phyloP scores from a whole-genome alignment of 2,888 invertebrate species.

The Masnerella sp. region DNA sequence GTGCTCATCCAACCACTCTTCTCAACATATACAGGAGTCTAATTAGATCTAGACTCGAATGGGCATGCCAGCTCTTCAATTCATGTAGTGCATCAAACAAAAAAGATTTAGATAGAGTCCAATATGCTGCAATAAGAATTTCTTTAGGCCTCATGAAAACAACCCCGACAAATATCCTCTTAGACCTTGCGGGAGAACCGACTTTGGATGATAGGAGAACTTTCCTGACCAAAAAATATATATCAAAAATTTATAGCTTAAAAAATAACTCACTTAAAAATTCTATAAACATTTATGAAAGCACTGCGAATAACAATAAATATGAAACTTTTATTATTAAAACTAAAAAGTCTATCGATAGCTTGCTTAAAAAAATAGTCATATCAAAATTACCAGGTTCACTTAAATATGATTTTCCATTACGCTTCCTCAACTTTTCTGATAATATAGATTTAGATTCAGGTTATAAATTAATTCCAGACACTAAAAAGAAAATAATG shows the following conservation, averaged over 20 bases:
- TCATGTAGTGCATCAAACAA: not conserved
- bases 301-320: too few species aligned
- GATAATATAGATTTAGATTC: too few species aligned
- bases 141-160: slow-evolving; percentile 2
- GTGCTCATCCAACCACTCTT: not conserved
- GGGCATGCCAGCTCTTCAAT: slow-evolving; percentile 5
- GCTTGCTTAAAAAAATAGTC: too few species aligned
- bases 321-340: too few species aligned
- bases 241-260: not conserved
- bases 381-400: too few species aligned
- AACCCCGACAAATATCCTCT: slow-evolving; percentile 2
- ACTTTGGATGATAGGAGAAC: not conserved
- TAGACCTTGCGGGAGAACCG: not conserved
- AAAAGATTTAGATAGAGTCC: not conserved
- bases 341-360: too few species aligned
- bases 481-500: too few species aligned
- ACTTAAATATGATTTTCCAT: too few species aligned
- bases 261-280: not conserved
- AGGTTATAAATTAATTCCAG: too few species aligned
- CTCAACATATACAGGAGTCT: slow-evolving; percentile 9
- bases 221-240: not conserved
- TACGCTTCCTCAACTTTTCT: too few species aligned
- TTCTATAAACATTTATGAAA: too few species aligned
- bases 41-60: not conserved
- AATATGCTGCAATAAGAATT: not conserved